phyloP scores from a whole-genome alignment of 2,797 vertebrate genomes.

The Etheostoma nigrum region DNA sequence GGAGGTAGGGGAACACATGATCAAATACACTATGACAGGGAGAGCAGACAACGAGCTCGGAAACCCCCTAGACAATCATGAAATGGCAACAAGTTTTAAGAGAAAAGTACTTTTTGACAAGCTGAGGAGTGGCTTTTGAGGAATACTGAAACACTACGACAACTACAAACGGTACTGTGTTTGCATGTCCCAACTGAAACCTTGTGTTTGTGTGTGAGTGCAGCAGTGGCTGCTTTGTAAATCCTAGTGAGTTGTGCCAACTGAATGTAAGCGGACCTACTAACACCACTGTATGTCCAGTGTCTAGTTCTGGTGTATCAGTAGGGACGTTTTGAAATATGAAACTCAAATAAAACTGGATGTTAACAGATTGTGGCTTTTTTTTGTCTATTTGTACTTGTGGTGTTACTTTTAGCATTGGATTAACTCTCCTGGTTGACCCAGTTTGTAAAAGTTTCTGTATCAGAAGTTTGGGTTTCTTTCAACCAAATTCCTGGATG shows the following conservation, averaged over 20 bases:
- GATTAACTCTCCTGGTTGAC: background rate
- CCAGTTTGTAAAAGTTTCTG: too few relatives aligned
- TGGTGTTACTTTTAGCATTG: background rate
- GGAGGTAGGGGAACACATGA: background rate
- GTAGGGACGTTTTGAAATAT: slow-evolving; percentile 48
- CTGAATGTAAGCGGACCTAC: slow-evolving; percentile 69
- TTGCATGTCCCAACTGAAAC: slow-evolving; percentile 51
- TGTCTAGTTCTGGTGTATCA: slow-evolving; percentile 49
- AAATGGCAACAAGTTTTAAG: slow-evolving; percentile 72
- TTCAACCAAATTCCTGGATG: too few relatives aligned
- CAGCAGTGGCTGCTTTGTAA: slow-evolving; percentile 55
- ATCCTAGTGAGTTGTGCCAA: slow-evolving; percentile 78
- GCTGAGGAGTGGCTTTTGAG: slow-evolving; percentile 41
- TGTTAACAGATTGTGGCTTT: slow-evolving; percentile 44
- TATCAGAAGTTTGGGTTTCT: too few relatives aligned
- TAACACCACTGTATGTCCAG: slow-evolving; percentile 49
- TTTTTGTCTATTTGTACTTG: slow-evolving; percentile 3
- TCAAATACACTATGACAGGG: background rate
- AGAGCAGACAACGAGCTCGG: slow-evolving; percentile 5
- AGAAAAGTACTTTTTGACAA: slow-evolving; percentile 1
- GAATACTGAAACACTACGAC: slow-evolving; percentile 29
- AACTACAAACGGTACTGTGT: slow-evolving; percentile 21
- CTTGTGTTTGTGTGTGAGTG: slow-evolving; percentile 46
- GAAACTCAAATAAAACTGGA: slow-evolving; percentile 72
- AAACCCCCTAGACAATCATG: slow-evolving; percentile 71